Percentiles rank a stretch among this genome's conserved stretches.
These are phyloP conservation scores for Philhelius pedissequus DNA, from an alignment of 2,888 invertebrate genomes.

Conservation along the genomic window DNA sequence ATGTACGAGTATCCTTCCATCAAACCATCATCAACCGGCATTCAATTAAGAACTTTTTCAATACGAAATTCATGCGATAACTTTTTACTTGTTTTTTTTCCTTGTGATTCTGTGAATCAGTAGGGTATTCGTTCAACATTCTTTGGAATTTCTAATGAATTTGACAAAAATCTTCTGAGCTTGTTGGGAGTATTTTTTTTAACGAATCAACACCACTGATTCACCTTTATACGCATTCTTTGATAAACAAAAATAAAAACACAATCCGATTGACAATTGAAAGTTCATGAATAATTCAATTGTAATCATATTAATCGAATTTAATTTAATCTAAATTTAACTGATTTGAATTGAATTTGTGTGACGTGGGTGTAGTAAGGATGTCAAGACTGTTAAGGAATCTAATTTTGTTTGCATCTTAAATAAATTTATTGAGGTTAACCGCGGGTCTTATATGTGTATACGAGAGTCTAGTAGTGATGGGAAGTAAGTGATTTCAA, in stretches of 20 bases:
- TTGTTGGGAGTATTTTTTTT: not conserved
- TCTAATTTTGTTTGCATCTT: not conserved
- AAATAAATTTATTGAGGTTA: conserved; percentile 14
- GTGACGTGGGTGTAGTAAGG: not conserved
- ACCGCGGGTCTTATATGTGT: no score
- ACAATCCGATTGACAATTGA: not conserved
- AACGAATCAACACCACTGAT: not conserved
- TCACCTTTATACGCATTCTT: not conserved
- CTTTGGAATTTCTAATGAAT: conserved; percentile 12
- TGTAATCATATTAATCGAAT: conserved; percentile 12
- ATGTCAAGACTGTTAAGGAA: not conserved
- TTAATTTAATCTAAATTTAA: conserved; percentile 36
- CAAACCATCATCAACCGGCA: not conserved
- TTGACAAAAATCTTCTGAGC: not conserved
- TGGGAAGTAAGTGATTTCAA: not conserved
- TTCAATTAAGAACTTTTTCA: conserved; percentile 35
- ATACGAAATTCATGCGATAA: not conserved
- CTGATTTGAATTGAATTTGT: not conserved
- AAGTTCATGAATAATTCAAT: conserved; percentile 47
- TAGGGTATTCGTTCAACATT: not conserved
- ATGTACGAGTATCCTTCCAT: not conserved
- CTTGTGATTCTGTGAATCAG: not conserved
- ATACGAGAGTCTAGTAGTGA: no score
- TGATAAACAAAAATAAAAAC: not conserved
- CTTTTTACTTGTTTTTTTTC: not conserved